Conservation (phyloP, 1,140 invertebrate genomes). For the Drosophila lini region DNA sequence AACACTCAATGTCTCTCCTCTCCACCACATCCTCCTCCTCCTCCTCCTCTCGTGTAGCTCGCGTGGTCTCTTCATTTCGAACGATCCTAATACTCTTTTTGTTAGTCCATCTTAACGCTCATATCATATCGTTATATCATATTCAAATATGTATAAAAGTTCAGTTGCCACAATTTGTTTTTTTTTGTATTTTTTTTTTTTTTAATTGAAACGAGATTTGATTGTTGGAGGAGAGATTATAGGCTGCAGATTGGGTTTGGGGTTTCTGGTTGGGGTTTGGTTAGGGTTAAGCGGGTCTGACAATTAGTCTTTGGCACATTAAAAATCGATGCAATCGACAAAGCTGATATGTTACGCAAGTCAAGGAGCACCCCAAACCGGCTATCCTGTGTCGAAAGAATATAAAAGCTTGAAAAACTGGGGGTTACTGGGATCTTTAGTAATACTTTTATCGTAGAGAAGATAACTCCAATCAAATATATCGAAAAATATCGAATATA, state of each 20-base stretch:
- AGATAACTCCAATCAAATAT: background rate
- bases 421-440: background rate
- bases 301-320: conserved; percentile 52
- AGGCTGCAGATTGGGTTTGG: background rate
- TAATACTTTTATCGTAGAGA: background rate
- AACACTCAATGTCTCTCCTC: conserved; percentile 46
- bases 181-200: background rate
- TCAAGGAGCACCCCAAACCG: background rate
- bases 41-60: conserved; percentile 11
- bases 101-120: conserved; percentile 26
- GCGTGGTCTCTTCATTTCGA: conserved; percentile 3
- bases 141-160: conserved; percentile 31
- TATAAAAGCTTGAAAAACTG: background rate
- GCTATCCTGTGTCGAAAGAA: background rate
- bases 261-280: background rate
- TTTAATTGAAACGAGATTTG: conserved; percentile 36
- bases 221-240: conserved; percentile 8
- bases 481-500: background rate
- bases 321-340: conserved; percentile 32
- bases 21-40: background rate
- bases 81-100: conserved; percentile 28
- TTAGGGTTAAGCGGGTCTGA: conserved; percentile 2
- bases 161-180: conserved; percentile 41
- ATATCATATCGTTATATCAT: conserved; percentile 14
- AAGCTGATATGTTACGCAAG: conserved; percentile 44